phyloP scores from a whole-genome alignment of 2,113 vertebrate genomes.

The Danio rerio region DNA sequence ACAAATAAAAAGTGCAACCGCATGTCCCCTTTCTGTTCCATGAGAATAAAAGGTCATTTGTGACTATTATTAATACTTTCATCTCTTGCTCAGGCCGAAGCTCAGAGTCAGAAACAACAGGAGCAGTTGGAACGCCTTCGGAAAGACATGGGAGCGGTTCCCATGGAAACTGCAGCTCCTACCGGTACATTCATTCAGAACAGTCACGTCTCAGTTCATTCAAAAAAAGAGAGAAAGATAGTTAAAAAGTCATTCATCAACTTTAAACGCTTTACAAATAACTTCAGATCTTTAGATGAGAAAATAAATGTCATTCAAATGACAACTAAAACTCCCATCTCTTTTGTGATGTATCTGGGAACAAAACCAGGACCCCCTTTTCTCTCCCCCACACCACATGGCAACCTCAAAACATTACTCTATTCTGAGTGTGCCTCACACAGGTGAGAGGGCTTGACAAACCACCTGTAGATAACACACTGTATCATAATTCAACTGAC shows the following conservation, averaged over 20 bases:
- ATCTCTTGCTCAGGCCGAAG: slow-evolving; percentile 74
- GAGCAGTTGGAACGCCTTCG: slow-evolving; percentile 86
- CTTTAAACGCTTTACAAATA: neutral
- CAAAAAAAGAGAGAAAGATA: neutral
- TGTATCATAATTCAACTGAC: too few species aligned
- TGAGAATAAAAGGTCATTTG: neutral
- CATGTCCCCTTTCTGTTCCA: neutral
- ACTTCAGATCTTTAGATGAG: neutral
- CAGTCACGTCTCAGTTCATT: slow-evolving; percentile 9
- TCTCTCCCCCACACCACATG: too few species aligned
- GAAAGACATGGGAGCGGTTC: slow-evolving; percentile 85
- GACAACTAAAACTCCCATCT: too few species aligned
- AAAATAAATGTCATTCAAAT: neutral
- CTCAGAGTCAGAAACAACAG: slow-evolving; percentile 82
- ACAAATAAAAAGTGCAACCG: neutral
- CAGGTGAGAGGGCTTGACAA: too few species aligned
- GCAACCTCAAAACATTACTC: too few species aligned
- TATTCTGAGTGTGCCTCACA: too few species aligned
- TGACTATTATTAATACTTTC: neutral
- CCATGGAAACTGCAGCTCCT: slow-evolving; percentile 69
- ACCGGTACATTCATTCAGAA: slow-evolving; percentile 73
- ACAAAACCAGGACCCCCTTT: too few species aligned
- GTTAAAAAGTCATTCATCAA: neutral
- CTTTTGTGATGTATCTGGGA: too few species aligned
- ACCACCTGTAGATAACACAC: too few species aligned